Evolutionary conservation across 2,113 vertebrate species (phyloP).

Genomic region (cat (Felis catus)): F.catus_Fca126_mat1.0 CM031416.1:73313501-73314000

Average conservation of each 20-base stretch:
- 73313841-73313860: background rate
- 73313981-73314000: background rate
- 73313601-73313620: slow-evolving; percentile 16
- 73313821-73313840: background rate
- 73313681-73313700: background rate
- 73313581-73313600: background rate
- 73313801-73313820: background rate
- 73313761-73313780: background rate
- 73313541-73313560: slow-evolving; percentile 6
- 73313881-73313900: background rate
- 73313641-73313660: background rate
- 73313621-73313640: background rate
- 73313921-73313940: background rate
- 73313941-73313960: background rate
- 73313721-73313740: background rate
- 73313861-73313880: background rate
- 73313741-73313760: background rate
- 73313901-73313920: background rate
- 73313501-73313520: background rate
- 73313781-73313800: background rate
- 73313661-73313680: background rate
- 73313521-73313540: background rate
- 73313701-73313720: background rate
- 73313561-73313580: background rate
- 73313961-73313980: slow-evolving; percentile 26